Base-by-base conservation (phyloP, 2,113 vertebrate species). In the Cyprinodon brontotheroides region DNA sequence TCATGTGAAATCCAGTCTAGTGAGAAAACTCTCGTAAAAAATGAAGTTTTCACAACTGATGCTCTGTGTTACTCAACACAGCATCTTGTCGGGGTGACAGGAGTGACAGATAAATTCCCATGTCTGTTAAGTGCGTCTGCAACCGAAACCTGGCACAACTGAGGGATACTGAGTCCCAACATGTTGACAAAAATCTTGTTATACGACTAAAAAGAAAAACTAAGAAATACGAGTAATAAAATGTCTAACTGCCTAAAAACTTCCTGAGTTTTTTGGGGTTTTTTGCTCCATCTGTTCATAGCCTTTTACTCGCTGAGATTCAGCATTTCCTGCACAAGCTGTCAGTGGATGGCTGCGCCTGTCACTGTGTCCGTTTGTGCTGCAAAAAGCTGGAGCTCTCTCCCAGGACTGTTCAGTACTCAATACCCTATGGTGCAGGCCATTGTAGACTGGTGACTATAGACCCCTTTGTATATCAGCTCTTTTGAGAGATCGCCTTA, bases 391-490 rank as follows among this genome's bases (percentile, higher is more conserved):
- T 75, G 9, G 57, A 81, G 65, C 79, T 84, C 86, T 66, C 74
- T 80, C 53, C 79, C 53, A 74, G 63, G 69, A 74, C 82, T 40
- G 79, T 81, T 69, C 74, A 65, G 72, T 66, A 74, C 77, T 81
- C 76, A 86, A 72, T 87, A 57, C 77, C 84, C 81, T 77, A 70
- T 86, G 86, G 83, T 81, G 86, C 4, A 63, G 61, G 77, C 76
- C 64, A 89, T 92, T 92, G 88, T 89, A 41, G 80, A 38, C 68
- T 79, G 83, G 48, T 63, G 65, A 69, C 50, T 68, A 79, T 72
- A 62, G 53, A 61, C 48, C 43, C n/a, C 59, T 75, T 63, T 61
- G 60, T 76, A 88, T 77, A 87, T 66, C 63, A 69, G 63, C 75
- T 77, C 83, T 45, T 79, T 85, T 89, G 83, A 89, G 57, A 43